Conservation (phyloP, 2,113 vertebrate genomes). For the Xenotilapia caudafasciata region DNA sequence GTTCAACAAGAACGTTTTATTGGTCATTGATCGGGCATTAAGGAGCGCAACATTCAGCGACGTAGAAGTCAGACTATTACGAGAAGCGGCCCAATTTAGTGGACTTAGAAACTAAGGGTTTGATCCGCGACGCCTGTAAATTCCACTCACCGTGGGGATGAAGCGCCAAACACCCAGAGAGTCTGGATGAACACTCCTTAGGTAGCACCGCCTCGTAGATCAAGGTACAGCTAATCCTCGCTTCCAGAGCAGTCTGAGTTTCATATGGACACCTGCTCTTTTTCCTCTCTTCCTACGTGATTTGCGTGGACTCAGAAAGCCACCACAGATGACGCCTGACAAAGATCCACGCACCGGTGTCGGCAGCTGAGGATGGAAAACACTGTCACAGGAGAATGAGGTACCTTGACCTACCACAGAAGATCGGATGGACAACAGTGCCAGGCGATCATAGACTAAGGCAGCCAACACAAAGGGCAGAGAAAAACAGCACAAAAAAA, state of each 20-base stretch:
- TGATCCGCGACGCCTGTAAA: accelerated
- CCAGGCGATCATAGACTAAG: background rate
- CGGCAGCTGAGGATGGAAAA: background rate
- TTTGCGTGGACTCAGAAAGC: background rate
- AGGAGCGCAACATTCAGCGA: accelerated
- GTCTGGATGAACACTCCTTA: background rate
- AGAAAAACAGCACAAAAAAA: no score
- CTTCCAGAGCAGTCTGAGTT: background rate
- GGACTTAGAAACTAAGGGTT: background rate
- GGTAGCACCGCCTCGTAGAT: background rate
- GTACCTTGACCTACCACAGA: background rate
- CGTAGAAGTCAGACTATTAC: accelerated
- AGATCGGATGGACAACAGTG: background rate
- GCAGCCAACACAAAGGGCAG: background rate
- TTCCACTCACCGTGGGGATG: background rate
- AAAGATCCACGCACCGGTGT: accelerated
- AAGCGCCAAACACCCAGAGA: accelerated
- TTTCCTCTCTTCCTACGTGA: background rate
- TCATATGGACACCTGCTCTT: background rate
- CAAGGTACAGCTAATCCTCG: background rate
- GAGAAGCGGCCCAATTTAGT: background rate
- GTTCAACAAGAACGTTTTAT: background rate
- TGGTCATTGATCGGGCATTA: background rate
- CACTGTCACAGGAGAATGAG: background rate
- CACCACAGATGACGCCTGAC: background rate